Conservation (phyloP, 2,113 vertebrate species). For the Oreochromis aureus region DNA sequence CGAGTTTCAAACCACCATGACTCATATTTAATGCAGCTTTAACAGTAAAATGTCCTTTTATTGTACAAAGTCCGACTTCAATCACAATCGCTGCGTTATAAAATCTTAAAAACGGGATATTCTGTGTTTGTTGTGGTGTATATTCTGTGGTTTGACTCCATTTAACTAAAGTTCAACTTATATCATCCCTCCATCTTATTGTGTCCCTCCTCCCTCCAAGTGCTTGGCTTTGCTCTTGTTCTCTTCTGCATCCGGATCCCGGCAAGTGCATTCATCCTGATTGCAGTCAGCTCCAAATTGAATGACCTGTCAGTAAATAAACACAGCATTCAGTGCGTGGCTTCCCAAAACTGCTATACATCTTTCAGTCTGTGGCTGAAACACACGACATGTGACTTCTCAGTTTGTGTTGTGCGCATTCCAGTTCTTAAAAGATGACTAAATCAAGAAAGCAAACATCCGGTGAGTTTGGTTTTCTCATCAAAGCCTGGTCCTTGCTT, state of each 20-base stretch:
- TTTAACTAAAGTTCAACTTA: conserved; percentile 21
- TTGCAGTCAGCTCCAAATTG: conserved; percentile 91
- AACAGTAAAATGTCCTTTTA: not conserved
- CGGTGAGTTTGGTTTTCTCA: not conserved
- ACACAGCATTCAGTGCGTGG: not conserved
- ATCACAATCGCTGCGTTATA: not conserved
- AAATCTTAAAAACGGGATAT: not conserved
- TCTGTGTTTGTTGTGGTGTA: conserved; percentile 19
- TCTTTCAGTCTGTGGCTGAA: not conserved
- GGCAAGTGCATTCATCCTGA: conserved; percentile 91
- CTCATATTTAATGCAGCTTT: not conserved
- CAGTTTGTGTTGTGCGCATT: not conserved
- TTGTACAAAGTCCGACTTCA: not conserved
- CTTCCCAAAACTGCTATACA: not conserved
- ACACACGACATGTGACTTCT: not conserved
- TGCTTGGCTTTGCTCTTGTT: conserved; percentile 72
- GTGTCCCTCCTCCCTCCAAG: conserved; percentile 25
- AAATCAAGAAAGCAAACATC: not conserved
- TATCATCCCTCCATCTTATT: conserved; percentile 25
- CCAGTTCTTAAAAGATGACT: not conserved
- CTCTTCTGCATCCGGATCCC: conserved; percentile 89
- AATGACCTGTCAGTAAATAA: conserved; percentile 79
- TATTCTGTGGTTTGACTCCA: conserved; percentile 33
- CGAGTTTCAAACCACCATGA: not conserved
- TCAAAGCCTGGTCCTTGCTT: not conserved